Percentiles rank a stretch among this genome's conserved stretches.
These are phyloP conservation scores for Nycticorax nycticorax DNA, from an alignment of 2,113 vertebrate genomes.

Conservation along the genomic window DNA sequence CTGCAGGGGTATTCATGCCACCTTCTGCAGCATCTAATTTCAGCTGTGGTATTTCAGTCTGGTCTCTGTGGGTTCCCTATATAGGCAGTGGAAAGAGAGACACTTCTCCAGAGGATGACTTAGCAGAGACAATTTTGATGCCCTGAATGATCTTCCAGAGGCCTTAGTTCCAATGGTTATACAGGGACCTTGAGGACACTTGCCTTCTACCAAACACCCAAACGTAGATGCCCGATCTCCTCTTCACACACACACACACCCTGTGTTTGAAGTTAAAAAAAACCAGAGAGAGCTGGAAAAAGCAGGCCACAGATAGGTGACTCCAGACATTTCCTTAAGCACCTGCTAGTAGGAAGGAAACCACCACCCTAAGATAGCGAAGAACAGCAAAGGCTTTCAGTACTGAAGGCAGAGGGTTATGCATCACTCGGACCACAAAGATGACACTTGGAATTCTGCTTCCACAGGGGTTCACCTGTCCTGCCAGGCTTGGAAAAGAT, in stretches of 20 bases:
- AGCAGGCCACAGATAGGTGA: neutral
- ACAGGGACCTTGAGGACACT: neutral
- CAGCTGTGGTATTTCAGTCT: neutral
- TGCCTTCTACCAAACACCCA: neutral
- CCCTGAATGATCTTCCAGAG: neutral
- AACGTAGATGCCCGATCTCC: neutral
- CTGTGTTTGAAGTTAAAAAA: neutral
- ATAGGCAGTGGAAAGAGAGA: neutral
- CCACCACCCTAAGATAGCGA: neutral
- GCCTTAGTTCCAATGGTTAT: neutral
- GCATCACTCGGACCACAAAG: neutral
- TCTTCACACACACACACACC: neutral
- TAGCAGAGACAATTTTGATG: neutral
- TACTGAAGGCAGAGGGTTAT: neutral
- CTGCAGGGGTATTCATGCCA: neutral
- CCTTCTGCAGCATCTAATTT: neutral
- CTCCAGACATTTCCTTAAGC: neutral
- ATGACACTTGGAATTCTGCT: neutral
- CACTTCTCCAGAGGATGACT: neutral
- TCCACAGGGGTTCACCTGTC: neutral
- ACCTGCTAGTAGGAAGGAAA: neutral
- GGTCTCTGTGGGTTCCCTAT: neutral
- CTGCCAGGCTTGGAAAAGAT: neutral
- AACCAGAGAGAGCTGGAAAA: neutral
- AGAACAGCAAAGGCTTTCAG: neutral